Base-by-base conservation (phyloP, 2,113 vertebrate species). In the Lipotes vexillifer region DNA sequence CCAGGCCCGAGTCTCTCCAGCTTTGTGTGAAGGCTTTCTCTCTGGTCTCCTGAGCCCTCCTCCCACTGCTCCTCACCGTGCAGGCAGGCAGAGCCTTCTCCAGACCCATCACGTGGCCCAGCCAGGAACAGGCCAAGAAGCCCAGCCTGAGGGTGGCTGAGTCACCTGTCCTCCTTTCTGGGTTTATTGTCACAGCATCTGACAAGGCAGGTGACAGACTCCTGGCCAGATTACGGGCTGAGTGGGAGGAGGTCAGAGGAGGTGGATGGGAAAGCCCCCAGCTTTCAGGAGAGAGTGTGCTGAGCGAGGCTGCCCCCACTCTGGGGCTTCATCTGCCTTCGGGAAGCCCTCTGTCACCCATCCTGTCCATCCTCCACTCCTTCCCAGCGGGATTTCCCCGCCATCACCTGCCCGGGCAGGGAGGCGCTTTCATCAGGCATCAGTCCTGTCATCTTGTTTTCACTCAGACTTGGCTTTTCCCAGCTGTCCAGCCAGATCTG, bases 211-310 rank as follows among this genome's bases (percentile, higher is more conserved):
- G 66, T 75, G 82, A 69, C 38, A 87, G 94, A 52, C 49, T 90
- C 68, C 75, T 65, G 38, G 61, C 71, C 78, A 52, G 57, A 75
- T 20, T 36, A 36, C 8, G 78, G 36, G 61, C 27, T 2, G 1
- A n/a, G 17, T 29, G 55, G 87, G 81, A 95, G 90, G 90, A 93
- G 86, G 63, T 89, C 61, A 44, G 82, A 68, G 41, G 8, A 41
- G 18, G 25, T 41, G 29, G 52, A 4, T 27, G 72, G 82, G 87
- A 89, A 95, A 75, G 78, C 78, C 84, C 63, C 77, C 10, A 36
- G 25, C 21, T 80, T 86, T 49, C 20, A 23, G 86, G 89, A 81
- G 57, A 18, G 9, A 69, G 65, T 68, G 36, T 59, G 46, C 44
- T 18, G 36, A 52, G 86, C 6, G 36, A 88, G 31, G 68, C n/a